Percentiles rank a stretch among this genome's conserved stretches.
Evolutionary conservation across 2,888 invertebrate genomes (phyloP).

Genomic region (Koerneria pararmatus): DNA sequence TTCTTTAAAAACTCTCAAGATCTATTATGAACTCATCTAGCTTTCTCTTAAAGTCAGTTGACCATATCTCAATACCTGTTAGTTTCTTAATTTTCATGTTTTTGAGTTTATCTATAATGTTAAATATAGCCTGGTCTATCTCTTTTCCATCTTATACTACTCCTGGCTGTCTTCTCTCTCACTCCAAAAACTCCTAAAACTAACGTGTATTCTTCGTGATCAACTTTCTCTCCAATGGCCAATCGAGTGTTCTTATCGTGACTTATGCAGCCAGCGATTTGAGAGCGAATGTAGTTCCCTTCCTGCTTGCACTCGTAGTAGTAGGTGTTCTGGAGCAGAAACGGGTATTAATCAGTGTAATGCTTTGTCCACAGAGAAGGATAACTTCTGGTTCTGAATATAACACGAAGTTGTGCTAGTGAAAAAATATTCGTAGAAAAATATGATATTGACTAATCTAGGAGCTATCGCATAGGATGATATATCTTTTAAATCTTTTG

Average conservation of each 20-base stretch:
- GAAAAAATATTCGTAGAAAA: too few species aligned
- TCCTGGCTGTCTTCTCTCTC: background rate
- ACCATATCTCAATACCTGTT: too few species aligned
- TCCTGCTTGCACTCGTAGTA: slow-evolving; percentile 45
- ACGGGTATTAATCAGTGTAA: background rate
- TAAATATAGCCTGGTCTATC: background rate
- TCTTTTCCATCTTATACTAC: too few species aligned
- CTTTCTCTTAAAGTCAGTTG: too few species aligned
- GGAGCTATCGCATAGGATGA: too few species aligned
- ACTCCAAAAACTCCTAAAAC: slow-evolving; percentile 18
- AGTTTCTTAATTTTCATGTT: too few species aligned
- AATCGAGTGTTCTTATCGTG: slow-evolving; percentile 42
- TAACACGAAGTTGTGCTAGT: too few species aligned
- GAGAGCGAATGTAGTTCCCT: slow-evolving; percentile 41
- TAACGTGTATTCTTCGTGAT: slow-evolving; percentile 45
- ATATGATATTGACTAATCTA: too few species aligned
- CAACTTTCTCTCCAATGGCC: slow-evolving; percentile 43
- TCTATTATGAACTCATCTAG: too few species aligned
- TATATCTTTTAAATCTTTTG: too few species aligned
- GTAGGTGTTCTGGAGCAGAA: slow-evolving; percentile 40
- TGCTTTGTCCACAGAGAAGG: background rate
- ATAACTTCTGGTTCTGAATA: too few species aligned
- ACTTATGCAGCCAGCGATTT: slow-evolving; percentile 43
- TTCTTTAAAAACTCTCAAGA: slow-evolving; percentile 5
- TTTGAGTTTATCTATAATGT: background rate